Conservation (phyloP, 2,888 invertebrate genomes). For the Brachynemurus nebulosus region DNA sequence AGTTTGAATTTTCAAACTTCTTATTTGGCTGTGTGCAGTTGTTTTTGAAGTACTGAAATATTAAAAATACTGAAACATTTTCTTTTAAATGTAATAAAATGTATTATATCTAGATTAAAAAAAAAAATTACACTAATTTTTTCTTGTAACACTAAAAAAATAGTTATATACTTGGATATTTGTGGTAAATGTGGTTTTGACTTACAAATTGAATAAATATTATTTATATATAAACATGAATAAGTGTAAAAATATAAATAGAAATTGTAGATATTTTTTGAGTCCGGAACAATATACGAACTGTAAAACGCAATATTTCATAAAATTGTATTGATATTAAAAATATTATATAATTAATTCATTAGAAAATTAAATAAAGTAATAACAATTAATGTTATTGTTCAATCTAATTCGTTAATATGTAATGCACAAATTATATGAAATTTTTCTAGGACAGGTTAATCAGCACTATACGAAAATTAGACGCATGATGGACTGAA, state of each 20-base stretch:
- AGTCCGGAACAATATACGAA: background rate
- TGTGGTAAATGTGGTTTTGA: conserved; percentile 1
- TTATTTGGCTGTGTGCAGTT: conserved; percentile 1
- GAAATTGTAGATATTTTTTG: conserved; percentile 2
- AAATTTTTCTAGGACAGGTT: too few species aligned
- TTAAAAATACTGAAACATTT: too few species aligned
- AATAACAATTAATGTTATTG: background rate
- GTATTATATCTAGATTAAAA: too few species aligned
- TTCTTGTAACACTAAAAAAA: background rate
- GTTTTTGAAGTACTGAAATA: conserved; percentile 1
- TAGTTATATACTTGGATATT: background rate
- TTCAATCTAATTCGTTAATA: too few species aligned
- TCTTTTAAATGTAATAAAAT: too few species aligned
- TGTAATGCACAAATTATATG: too few species aligned
- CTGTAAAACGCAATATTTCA: background rate
- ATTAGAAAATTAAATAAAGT: background rate
- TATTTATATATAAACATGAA: background rate
- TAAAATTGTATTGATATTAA: too few species aligned
- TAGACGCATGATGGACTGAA: too few species aligned
- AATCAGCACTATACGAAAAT: too few species aligned
- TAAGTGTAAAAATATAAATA: background rate
- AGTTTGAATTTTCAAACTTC: background rate
- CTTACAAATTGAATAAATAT: background rate
- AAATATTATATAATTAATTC: background rate
- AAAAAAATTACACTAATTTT: background rate